Evolutionary conservation across 1,140 invertebrate genomes (phyloP), one percentile per base, ranked within the genome.

Genomic region (Diabrotica undecimpunctata): DNA sequence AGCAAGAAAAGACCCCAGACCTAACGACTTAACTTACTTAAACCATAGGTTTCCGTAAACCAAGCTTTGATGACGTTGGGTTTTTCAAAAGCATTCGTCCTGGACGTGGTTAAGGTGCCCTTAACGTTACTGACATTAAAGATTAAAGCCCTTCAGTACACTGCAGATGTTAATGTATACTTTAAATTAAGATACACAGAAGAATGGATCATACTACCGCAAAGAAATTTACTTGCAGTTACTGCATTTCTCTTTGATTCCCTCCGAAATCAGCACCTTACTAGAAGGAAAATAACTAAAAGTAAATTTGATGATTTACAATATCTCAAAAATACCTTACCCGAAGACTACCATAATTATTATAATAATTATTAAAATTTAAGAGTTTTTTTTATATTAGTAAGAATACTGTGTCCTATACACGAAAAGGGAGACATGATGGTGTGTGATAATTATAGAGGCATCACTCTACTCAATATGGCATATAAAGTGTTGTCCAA

Each of bases 141-240:
- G n/a, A 64, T 67, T 41, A 14, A 59, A 14, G 58, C n/a, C 8
- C 35, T 66, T n/a, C 41, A 2, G n/a, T 66, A 54, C 38, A 61
- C 53, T 9, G 14, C 64, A 54, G 53, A 62, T 5, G 59, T 58
- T 11, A 51, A 53, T n/a, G 54, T 54, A 12, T 59, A 46, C 12
- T 67, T 60, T 41, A 67, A 63, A 59, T 36, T 64, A 7, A 58
- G 25, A 54, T 67, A 64, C 50, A 54, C 61, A 11, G 61, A 64
- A 12, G 10, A 54, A 2, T 64, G 66, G 66, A 5, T 7, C 51
- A 7, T 56, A 11, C 9, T 67, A 37, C 66, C 62, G 41, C n/a
- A n/a, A 54, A 58, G 57, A 51, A 46, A 59, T 11, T 9, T n/a
- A n/a, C 10, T 36, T 12, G 9, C 61, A 3, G n/a, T n/a, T n/a